Conservation (phyloP, 1,140 invertebrate genomes). For the Gonatopus flavifemur region DNA sequence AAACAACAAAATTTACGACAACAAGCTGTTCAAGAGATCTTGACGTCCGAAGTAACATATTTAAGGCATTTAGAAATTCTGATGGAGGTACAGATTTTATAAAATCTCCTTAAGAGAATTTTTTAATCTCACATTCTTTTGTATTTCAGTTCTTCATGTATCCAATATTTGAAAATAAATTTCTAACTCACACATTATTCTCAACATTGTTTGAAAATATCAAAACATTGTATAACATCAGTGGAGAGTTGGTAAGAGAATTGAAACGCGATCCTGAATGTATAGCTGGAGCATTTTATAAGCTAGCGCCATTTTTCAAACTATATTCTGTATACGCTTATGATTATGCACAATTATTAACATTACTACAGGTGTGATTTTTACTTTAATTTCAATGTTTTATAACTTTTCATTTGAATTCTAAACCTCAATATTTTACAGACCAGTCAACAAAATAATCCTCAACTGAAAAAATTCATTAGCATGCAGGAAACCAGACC, state of each 20-base stretch:
- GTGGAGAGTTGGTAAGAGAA: constrained; percentile 67
- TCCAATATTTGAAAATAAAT: constrained; percentile 63
- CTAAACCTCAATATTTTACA: constrained; percentile 37
- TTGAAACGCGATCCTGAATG: constrained; percentile 64
- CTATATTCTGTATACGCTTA: constrained; percentile 78
- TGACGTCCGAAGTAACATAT: constrained; percentile 73
- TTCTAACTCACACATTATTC: constrained; percentile 63
- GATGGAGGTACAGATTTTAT: constrained; percentile 58
- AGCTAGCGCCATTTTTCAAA: constrained; percentile 76
- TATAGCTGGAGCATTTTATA: constrained; percentile 68
- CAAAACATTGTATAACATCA: constrained; percentile 72
- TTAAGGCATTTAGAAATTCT: constrained; percentile 69
- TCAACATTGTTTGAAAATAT: constrained; percentile 71
- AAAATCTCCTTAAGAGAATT: constrained; percentile 7
- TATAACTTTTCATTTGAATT: constrained; percentile 2
- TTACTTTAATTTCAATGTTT: constrained; percentile 5
- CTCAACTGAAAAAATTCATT: constrained; percentile 64
- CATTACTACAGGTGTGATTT: constrained; percentile 57
- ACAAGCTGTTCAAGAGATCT: constrained; percentile 68
- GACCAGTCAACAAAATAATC: constrained; percentile 63
- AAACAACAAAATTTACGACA: constrained; percentile 55
- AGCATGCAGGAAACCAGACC: constrained; percentile 68
- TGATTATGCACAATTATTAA: constrained; percentile 67
- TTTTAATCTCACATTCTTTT: constrained; percentile 21
- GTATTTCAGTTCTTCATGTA: constrained; percentile 66